phyloP scores from a whole-genome alignment of 2,888 invertebrate genomes.

The Mycalesis mineus region DNA sequence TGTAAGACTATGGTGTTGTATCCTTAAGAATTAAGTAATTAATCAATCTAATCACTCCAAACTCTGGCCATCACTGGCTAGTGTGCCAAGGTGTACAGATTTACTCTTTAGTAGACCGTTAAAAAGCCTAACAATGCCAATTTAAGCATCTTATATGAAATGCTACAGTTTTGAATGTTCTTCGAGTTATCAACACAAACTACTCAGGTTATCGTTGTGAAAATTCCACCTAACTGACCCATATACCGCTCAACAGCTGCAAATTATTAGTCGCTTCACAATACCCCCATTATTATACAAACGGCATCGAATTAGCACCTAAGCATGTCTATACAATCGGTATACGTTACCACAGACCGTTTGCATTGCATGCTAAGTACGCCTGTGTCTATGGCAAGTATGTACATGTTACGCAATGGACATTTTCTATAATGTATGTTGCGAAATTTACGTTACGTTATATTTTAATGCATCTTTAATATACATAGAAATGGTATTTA shows the following conservation, averaged over 20 bases:
- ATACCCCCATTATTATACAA: conserved; percentile 23
- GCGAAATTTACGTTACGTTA: conserved; percentile 19
- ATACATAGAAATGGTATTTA: neutral
- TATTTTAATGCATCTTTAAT: neutral
- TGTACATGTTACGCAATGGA: conserved; percentile 45
- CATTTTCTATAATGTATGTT: conserved; percentile 33
- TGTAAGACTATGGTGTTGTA: too few relatives aligned
- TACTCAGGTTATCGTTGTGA: neutral
- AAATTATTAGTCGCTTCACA: conserved; percentile 16
- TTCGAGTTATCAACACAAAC: neutral
- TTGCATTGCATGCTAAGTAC: conserved; percentile 57
- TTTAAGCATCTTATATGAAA: too few relatives aligned
- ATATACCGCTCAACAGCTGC: conserved; percentile 12
- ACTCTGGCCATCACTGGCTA: too few relatives aligned
- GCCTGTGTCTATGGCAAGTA: conserved; percentile 39
- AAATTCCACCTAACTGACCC: conserved; percentile 17
- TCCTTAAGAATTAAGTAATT: too few relatives aligned
- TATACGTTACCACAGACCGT: conserved; percentile 46
- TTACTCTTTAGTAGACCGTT: too few relatives aligned
- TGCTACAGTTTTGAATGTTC: neutral
- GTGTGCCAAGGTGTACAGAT: too few relatives aligned
- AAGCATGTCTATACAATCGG: conserved; percentile 26
- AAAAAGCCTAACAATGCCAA: too few relatives aligned
- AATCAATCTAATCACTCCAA: too few relatives aligned
- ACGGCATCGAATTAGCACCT: conserved; percentile 28